Conservation (phyloP, 2,113 vertebrate genomes). For the Petrocephalus microphthalmus region DNA sequence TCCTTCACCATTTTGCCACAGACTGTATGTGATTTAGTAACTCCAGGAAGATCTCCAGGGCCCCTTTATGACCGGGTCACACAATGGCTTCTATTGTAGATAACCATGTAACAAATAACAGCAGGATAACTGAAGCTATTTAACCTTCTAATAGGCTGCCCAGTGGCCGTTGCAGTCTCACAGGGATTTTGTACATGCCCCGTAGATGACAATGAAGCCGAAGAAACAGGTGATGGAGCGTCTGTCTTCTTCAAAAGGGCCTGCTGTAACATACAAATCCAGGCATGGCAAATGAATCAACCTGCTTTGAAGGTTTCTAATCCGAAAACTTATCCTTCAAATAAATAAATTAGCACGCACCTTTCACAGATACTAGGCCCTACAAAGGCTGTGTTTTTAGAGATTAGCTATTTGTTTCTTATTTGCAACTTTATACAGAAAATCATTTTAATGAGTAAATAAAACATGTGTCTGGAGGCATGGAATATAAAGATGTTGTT, state of each 20-base stretch:
- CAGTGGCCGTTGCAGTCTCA: background rate
- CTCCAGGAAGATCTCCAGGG: background rate
- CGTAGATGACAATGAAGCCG: background rate
- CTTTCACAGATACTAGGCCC: background rate
- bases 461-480: constrained; percentile 5
- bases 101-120: background rate
- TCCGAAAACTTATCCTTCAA: background rate
- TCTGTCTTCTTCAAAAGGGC: background rate
- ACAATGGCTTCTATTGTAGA: background rate
- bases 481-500: background rate
- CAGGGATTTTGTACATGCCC: background rate
- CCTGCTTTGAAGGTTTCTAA: background rate
- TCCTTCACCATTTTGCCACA: background rate
- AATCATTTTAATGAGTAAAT: background rate
- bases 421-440: background rate
- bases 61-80: background rate
- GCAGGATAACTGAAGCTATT: background rate
- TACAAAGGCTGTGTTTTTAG: background rate
- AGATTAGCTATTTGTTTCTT: background rate
- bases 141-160: background rate
- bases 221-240: background rate
- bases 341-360: background rate
- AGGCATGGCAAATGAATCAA: background rate
- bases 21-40: background rate
- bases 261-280: background rate